A percentile compares a stretch with the other conserved stretches of the same genome.
These are phyloP conservation scores for Ametastegia equiseti DNA, from an alignment of 2,888 invertebrate genomes.

Conservation along the genomic window DNA sequence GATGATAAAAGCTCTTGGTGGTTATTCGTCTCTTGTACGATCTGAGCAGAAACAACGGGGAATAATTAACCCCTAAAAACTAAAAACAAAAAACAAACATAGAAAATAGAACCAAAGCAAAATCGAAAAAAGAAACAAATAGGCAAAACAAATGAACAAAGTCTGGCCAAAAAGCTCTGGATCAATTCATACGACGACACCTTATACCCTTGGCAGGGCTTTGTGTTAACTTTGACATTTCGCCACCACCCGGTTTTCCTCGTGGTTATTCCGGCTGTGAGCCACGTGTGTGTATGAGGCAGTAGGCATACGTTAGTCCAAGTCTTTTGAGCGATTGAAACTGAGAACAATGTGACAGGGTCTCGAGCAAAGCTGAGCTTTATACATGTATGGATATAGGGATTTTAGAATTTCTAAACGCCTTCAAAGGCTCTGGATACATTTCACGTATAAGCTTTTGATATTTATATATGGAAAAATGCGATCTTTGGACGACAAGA, in stretches of 20 bases:
- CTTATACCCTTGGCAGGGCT: constrained; percentile 48
- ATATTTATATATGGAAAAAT: too few species aligned
- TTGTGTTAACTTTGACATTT: constrained; percentile 52
- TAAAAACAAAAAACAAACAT: neutral
- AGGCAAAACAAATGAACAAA: neutral
- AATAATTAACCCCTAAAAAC: constrained; percentile 11
- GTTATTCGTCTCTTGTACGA: neutral
- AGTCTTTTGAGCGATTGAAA: constrained; percentile 60
- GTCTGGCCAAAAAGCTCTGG: neutral
- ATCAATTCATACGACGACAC: neutral
- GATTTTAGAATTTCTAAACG: neutral
- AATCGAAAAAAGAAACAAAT: neutral
- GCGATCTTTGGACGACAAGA: too few species aligned
- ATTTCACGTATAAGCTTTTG: neutral
- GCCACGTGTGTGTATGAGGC: neutral
- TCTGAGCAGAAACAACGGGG: neutral
- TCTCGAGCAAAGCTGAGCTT: neutral
- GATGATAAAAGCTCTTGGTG: neutral
- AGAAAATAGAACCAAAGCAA: neutral
- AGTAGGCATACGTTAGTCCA: too few species aligned
- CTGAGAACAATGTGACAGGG: constrained; percentile 48
- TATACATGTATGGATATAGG: neutral
- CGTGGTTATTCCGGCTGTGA: neutral
- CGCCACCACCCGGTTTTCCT: constrained; percentile 50
- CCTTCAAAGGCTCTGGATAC: neutral